Conservation (phyloP, 2,797 vertebrate genomes). For the Hoplostethus atlanticus region DNA sequence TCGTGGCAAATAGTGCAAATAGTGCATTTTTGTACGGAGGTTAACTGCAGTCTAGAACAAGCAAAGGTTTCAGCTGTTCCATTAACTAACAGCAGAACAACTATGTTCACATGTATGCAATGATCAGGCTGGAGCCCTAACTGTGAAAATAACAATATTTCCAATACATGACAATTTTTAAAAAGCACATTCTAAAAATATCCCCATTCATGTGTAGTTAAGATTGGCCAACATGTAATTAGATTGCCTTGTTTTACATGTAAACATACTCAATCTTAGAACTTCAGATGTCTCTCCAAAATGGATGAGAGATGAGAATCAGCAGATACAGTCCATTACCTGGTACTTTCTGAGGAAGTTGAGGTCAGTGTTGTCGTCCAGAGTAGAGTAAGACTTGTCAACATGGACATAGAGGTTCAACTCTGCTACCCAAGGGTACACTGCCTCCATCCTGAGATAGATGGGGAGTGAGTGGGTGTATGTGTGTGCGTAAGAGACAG, state of each 20-base stretch:
- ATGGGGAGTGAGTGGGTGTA: background rate
- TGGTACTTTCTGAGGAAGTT: conserved; percentile 93
- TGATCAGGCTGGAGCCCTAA: too few relatives aligned
- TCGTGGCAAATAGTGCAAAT: background rate
- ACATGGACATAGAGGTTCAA: conserved; percentile 97
- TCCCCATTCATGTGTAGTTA: too few relatives aligned
- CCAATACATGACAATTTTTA: too few relatives aligned
- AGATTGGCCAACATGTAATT: too few relatives aligned
- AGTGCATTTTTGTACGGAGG: background rate
- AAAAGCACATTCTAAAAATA: too few relatives aligned
- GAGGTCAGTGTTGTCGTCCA: conserved; percentile 91
- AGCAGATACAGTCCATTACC: conserved; percentile 72
- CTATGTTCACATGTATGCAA: too few relatives aligned
- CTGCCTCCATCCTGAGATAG: conserved; percentile 90
- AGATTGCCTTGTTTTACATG: background rate
- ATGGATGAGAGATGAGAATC: background rate
- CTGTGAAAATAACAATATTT: too few relatives aligned
- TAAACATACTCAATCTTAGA: background rate
- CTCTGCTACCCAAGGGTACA: conserved; percentile 89
- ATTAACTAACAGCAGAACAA: background rate
- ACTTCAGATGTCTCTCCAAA: background rate
- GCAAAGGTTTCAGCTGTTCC: background rate
- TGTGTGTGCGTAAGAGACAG: background rate
- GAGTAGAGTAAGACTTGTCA: conserved; percentile 83
- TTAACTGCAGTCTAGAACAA: background rate